Evolutionary conservation across 2,888 invertebrate genomes (phyloP).

Genomic region (Patella ulyssiponensis): DNA sequence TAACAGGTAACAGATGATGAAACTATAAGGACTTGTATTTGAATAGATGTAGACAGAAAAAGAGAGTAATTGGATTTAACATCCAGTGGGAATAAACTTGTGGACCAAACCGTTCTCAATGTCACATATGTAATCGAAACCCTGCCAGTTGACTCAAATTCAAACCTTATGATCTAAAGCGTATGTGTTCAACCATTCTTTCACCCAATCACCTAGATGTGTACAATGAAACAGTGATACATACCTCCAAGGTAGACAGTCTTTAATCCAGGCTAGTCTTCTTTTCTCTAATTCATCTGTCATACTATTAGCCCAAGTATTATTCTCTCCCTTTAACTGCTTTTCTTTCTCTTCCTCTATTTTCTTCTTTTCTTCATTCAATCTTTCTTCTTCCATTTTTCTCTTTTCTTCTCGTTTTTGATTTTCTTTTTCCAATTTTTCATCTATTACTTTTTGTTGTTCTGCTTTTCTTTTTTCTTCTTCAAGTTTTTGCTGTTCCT

Average conservation of each 20-base stretch:
- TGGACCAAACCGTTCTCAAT: too few relatives aligned
- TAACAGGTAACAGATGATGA: too few relatives aligned
- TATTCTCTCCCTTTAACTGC: slow-evolving; percentile 7
- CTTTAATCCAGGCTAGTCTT: slow-evolving; percentile 61
- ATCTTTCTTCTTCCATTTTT: slow-evolving; percentile 31
- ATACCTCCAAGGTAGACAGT: slow-evolving; percentile 67
- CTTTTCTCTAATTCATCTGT: slow-evolving; percentile 43
- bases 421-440: slow-evolving; percentile 36
- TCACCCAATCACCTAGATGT: too few relatives aligned
- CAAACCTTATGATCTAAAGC: too few relatives aligned
- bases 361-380: slow-evolving; percentile 20
- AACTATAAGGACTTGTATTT: too few relatives aligned
- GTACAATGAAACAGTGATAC: background rate
- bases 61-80: too few relatives aligned
- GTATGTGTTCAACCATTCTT: too few relatives aligned
- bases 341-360: slow-evolving; percentile 21
- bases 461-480: slow-evolving; percentile 34
- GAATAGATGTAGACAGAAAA: too few relatives aligned
- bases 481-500: slow-evolving; percentile 34
- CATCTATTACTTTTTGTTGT: slow-evolving; percentile 30
- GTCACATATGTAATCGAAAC: too few relatives aligned
- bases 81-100: too few relatives aligned
- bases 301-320: background rate
- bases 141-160: too few relatives aligned
- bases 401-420: slow-evolving; percentile 33